Evolutionary conservation across 2,888 invertebrate species (phyloP), one percentile per base, ranked within the genome.

Genomic region (Agrilus cyanescens): DNA sequence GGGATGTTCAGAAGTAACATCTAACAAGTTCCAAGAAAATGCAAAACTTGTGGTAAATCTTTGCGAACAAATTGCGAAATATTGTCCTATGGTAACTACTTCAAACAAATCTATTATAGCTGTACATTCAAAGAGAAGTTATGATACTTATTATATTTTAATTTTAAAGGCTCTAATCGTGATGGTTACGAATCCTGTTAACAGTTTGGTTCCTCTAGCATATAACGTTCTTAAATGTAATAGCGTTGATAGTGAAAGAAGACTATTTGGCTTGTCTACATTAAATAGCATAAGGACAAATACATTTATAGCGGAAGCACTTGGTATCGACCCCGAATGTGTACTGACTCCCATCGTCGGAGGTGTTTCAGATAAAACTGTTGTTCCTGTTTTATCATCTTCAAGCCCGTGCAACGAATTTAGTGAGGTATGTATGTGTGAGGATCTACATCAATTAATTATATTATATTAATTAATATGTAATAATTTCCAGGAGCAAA

Each of bases 301-400:
- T 58, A 74, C 80, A n/a, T 76, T 88, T 56, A 79, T 80, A 32
- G 81, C 86, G 2, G 71, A 77, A 48, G 71, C 76, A 12, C 63
- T 78, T 60, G 74, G 74, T 1, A 51, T 82, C 32, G 73, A 77
- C 50, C 80, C 85, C 1, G 68, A 73, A 47, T 70, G 74, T 48
- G 80, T 85, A 10, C 65, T 70, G 49, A 78, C 86, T 7, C 89
- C 89, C 0, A 81, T 89, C 1, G 70, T 80, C 39, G 87, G 89
- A 29, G 90, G 90, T 0, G 81, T 83, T 61, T 78, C 81, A 14
- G 74, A 78, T 12, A 73, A 75, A 47, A 86, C 86, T 2, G 78
- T 82, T 48, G 73, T 90, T 15, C 89, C 89, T 0, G 66, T 90
- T 13, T 71, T 87, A 44, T 86, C 87, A 1, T 80, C 82, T 57